These are phyloP conservation scores for Ellobium chinense DNA, from an alignment of 2,888 invertebrate genomes.

Conservation along the genomic window DNA sequence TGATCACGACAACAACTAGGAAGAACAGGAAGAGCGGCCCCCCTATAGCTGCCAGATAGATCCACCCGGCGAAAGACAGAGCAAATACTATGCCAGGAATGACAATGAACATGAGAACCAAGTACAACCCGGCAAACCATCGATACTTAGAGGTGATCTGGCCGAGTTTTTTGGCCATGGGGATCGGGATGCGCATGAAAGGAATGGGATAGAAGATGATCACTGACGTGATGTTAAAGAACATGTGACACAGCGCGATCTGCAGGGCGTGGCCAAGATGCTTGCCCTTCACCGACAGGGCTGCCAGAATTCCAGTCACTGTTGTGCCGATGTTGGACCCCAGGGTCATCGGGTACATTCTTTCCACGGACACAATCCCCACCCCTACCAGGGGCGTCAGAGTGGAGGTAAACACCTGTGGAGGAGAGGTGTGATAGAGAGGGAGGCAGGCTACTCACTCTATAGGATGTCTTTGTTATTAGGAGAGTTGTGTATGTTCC, in stretches of 20 bases:
- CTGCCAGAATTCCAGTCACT: constrained; percentile 69
- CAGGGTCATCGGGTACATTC: constrained; percentile 74
- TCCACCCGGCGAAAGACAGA: constrained; percentile 67
- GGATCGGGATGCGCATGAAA: constrained; percentile 79
- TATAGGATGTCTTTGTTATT: no score
- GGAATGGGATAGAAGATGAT: constrained; percentile 82
- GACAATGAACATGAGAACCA: constrained; percentile 72
- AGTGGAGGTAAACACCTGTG: constrained; percentile 70
- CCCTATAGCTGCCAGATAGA: constrained; percentile 34
- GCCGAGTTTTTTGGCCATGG: constrained; percentile 80
- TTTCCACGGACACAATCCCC: constrained; percentile 68
- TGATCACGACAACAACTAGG: constrained; percentile 56
- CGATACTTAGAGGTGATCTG: constrained; percentile 80
- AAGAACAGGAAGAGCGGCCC: constrained; percentile 32
- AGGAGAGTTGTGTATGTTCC: no score
- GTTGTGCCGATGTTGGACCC: constrained; percentile 76
- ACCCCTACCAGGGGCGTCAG: constrained; percentile 74
- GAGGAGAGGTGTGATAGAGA: no score
- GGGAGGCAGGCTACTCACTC: no score
- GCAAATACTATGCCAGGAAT: constrained; percentile 74
- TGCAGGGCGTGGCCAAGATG: constrained; percentile 55
- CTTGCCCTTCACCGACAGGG: constrained; percentile 61
- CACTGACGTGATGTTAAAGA: constrained; percentile 80
- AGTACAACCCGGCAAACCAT: constrained; percentile 81
- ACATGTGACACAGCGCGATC: constrained; percentile 63